Base-by-base conservation (phyloP, 2,113 vertebrate genomes). In the Phrynosoma platyrhinos region DNA sequence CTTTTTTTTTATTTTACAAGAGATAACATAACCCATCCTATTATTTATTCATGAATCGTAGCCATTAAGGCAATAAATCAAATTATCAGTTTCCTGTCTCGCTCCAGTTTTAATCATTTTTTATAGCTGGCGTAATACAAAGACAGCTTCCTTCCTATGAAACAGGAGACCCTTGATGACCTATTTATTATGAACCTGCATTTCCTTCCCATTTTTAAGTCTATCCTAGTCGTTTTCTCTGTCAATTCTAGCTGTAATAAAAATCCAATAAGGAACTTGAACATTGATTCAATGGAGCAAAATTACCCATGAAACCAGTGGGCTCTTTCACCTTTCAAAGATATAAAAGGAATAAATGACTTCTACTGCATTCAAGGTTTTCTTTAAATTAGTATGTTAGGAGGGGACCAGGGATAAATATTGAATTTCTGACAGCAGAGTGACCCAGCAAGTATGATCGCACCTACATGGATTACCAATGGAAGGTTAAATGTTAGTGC, bases 101-200 rank as follows among this genome's bases (percentile, higher is more conserved):
- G 93, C 94, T 95, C 84, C 91, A 89, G 89, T 96, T 97, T 96
- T 95, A 95, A 95, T 96, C 91, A 95, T 96, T 96, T 94, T 96
- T 97, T 97, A 97, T 97, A 96, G 97, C 97, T 96, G 95, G 89
- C 88, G 93, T 96, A 97, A 96, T 97, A 96, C 92, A 97, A 96
- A 95, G 95, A 96, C 96, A 95, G 94, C 94, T 97, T 97, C 96
- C 96, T 97, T 98, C 97, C 97, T 97, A 94, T 96, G 93, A 96
- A 95, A 94, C 89, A 90, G 91, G 92, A 92, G 95, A 95, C 91
- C 93, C 96, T 97, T 95, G 96, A 87, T 95, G 92, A 95, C 95
- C 93, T 95, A 94, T 95, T 92, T 95, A 94, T 90, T 95, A 93
- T 58, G 93, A 96, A 94, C 82, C 92, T 83, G 93, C 85, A 95